Percentiles rank a stretch among this genome's conserved stretches.
Evolutionary conservation across 1,140 invertebrate genomes (phyloP).

Genomic region (Bombus sibiricus): DNA sequence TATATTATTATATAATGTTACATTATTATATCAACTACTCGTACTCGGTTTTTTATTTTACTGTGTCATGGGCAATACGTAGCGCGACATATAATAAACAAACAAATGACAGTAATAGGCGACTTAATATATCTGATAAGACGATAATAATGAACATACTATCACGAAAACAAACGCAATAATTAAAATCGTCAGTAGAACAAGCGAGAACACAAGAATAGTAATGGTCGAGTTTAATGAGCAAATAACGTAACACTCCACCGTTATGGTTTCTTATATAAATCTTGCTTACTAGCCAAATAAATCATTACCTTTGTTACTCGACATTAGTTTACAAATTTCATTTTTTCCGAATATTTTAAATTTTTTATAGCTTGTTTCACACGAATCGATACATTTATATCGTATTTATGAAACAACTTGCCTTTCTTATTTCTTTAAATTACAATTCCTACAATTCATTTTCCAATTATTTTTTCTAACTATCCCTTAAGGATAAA

Average conservation of each 20-base stretch:
- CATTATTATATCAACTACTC: not conserved
- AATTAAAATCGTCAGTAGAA: not conserved
- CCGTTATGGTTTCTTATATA: not conserved
- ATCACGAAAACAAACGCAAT: constrained; percentile 11
- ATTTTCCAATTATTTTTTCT: not conserved
- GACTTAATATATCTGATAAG: not conserved
- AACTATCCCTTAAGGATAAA: not conserved
- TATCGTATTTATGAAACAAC: not conserved
- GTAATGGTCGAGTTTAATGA: not conserved
- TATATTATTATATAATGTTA: not conserved
- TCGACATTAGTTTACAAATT: not conserved
- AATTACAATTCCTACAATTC: not conserved
- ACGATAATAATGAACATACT: not conserved
- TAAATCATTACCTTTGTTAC: not conserved
- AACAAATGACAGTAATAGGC: not conserved
- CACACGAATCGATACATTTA: not conserved
- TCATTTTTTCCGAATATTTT: not conserved
- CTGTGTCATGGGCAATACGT: not conserved
- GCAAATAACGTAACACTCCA: not conserved
- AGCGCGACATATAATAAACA: not conserved
- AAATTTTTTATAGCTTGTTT: not conserved
- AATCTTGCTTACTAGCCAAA: not conserved
- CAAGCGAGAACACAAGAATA: not conserved
- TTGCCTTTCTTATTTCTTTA: not conserved
- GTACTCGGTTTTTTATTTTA: not conserved